A percentile compares a stretch with the other conserved stretches of the same genome.
Evolutionary conservation across 2,113 vertebrate species (phyloP).

Genomic region (Rostratula benghalensis): DNA sequence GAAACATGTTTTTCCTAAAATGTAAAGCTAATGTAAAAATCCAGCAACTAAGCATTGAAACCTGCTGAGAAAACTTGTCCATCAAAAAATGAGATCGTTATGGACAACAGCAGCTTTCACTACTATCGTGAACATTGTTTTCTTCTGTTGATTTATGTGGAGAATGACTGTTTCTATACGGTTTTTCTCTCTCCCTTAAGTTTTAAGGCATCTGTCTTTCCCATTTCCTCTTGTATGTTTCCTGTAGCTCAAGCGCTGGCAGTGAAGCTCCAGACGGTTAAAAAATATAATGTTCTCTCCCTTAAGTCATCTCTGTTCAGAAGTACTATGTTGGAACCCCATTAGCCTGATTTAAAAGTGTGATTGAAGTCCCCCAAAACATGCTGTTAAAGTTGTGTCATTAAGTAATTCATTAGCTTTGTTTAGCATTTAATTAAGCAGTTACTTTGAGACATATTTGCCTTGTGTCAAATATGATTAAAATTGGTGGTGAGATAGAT

Average conservation of each 20-base stretch:
- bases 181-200: not conserved
- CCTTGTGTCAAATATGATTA: not conserved
- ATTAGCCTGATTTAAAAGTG: not conserved
- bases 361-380: not conserved
- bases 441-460: not conserved
- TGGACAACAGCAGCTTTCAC: not conserved
- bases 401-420: not conserved
- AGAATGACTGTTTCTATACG: not conserved
- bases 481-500: not conserved
- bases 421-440: not conserved
- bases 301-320: not conserved
- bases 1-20: not conserved
- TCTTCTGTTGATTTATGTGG: not conserved
- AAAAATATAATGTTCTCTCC: not conserved
- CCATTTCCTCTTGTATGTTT: not conserved
- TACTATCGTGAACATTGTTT: not conserved
- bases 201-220: not conserved
- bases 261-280: not conserved
- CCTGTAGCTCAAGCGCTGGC: not conserved
- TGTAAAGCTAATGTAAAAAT: not conserved
- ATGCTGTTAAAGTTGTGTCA: not conserved
- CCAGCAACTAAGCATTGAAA: not conserved
- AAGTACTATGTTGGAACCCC: not conserved
- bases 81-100: not conserved
- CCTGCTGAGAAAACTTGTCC: not conserved